Conservation (phyloP, 2,888 invertebrate species). For the Cactoblastis cactorum region DNA sequence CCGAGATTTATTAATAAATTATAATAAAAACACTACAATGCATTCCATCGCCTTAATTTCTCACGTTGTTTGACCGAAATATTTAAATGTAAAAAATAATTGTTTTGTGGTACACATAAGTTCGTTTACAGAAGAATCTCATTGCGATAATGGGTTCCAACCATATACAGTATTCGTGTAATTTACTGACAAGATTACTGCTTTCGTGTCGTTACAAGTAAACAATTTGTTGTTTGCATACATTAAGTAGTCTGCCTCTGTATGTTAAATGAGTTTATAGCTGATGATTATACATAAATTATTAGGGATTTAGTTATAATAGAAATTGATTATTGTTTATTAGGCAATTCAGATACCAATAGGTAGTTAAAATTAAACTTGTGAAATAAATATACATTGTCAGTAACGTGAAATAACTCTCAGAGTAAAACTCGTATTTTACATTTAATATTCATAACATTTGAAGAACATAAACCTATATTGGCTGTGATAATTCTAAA, state of each 20-base stretch:
- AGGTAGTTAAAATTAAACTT: no score
- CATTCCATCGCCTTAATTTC: neutral
- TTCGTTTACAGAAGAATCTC: neutral
- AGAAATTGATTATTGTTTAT: no score
- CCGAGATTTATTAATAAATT: no score
- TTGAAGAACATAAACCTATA: no score
- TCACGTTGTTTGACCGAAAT: neutral
- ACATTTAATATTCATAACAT: no score
- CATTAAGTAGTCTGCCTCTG: neutral
- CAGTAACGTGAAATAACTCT: no score
- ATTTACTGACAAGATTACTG: conserved; percentile 25
- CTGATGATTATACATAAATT: no score
- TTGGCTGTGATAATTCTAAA: no score
- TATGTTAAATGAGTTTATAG: neutral
- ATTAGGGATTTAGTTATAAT: no score
- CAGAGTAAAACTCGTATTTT: no score
- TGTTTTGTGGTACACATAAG: neutral
- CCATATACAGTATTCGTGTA: conserved; percentile 23
- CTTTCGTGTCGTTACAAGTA: conserved; percentile 18
- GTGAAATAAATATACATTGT: no score
- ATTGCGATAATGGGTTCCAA: conserved; percentile 5
- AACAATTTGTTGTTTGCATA: conserved; percentile 23
- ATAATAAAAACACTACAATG: neutral
- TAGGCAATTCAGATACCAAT: no score
- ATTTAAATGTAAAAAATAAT: neutral